Evolutionary conservation across 2,797 vertebrate genomes (phyloP), one percentile per base, ranked within the genome.

Genomic region (Sebastes iracundus): DNA sequence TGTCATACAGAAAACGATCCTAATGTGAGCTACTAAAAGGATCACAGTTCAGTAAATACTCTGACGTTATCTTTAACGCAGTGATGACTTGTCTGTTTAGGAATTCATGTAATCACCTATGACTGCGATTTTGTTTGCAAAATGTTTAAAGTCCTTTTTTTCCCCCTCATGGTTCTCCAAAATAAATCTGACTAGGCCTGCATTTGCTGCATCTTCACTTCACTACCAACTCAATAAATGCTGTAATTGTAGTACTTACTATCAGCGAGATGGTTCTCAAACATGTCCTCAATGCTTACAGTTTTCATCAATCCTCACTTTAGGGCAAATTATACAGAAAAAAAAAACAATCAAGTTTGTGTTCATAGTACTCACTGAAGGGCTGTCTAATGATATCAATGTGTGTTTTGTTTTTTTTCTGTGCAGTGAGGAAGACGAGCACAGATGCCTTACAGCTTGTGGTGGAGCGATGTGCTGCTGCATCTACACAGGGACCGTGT

Each of bases 401-500:
- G 46, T 75, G 68, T 90, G 87, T 67, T 23, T 80, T 0, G 0
- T 28, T 18, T 13, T 18, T n/a, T 7, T 27, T 49, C 35, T 77
- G 63, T 62, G 69, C 96, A 99, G 98, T 98, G 92, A 97, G 95
- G 94, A 98, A 95, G 93, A 92, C 95, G 79, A 97, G 97, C 93
- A 96, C 96, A 58, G 97, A 98, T 75, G 95, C 96, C 77, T 80
- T 98, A 60, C 97, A 98, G 88, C 95, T 95, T 73, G 88, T 99
- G 85, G 92, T 99, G 89, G 97, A 97, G 96, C 92, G 95, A 86
- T 97, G 97, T 93, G 95, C 96, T 76, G 93, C 86, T 62, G 87
- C 93, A 64, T 93, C 96, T 72, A 84, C 89, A 88, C 94, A 93
- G 82, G 95, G 95, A 85, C 92, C 93, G 32, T 95, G 96, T 63